phyloP scores from a whole-genome alignment of 23 tunicate species.

The Ascidia mentula region DNA sequence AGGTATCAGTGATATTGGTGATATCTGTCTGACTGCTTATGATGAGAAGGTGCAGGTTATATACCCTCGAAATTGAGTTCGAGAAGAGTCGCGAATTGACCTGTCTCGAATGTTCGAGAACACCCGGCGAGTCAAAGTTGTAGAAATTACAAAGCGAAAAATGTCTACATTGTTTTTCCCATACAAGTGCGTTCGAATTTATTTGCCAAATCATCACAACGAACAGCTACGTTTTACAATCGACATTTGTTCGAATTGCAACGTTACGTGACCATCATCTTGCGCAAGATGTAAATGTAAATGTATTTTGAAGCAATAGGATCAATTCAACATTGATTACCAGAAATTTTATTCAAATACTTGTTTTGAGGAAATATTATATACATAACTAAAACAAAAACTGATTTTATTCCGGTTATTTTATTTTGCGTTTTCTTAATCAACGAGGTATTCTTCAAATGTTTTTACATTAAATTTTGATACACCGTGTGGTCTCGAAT shows the following conservation, averaged over 20 bases:
- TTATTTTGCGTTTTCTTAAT: background rate
- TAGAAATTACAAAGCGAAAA: background rate
- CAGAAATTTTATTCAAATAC: background rate
- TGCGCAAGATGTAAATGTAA: too few species aligned
- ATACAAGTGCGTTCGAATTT: too few species aligned
- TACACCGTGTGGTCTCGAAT: background rate
- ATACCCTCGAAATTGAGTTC: background rate
- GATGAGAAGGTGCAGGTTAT: background rate
- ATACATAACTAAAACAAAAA: background rate
- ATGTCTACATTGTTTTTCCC: too few species aligned
- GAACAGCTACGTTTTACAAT: too few species aligned
- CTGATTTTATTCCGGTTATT: background rate
- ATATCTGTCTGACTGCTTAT: background rate
- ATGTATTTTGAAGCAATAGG: too few species aligned
- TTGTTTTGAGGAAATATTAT: background rate
- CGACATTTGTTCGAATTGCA: too few species aligned
- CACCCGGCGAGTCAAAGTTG: background rate
- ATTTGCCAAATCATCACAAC: too few species aligned
- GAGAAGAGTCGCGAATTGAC: background rate
- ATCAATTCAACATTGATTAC: too few species aligned
- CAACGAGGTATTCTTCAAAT: too few species aligned
- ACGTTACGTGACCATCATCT: too few species aligned
- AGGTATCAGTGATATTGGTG: background rate
- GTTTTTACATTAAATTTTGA: background rate
- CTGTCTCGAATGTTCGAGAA: conserved; percentile 1